Conservation (phyloP, 1,140 invertebrate genomes). For the Octopus sinensis region DNA sequence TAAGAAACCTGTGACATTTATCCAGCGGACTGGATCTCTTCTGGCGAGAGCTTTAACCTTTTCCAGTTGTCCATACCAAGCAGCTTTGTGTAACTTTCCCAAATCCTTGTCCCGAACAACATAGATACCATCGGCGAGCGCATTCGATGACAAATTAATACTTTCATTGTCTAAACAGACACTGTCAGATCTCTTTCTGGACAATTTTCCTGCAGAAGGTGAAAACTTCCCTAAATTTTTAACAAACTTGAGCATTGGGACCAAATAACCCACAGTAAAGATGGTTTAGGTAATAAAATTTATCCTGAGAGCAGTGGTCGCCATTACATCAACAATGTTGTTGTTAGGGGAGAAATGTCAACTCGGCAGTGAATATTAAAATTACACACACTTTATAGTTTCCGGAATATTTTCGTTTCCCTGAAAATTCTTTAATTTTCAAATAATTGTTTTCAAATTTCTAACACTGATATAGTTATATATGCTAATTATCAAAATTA, state of each 20-base stretch:
- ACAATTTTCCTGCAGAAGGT: conserved; percentile 22
- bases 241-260: conserved; percentile 42
- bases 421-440: too few relatives aligned
- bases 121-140: conserved; percentile 31
- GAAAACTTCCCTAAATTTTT: conserved; percentile 36
- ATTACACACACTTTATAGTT: too few relatives aligned
- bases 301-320: too few relatives aligned
- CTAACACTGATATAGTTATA: too few relatives aligned
- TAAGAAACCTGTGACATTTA: conserved; percentile 46
- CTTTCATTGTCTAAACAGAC: not conserved
- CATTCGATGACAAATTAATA: not conserved
- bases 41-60: conserved; percentile 49
- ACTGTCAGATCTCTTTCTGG: conserved; percentile 27
- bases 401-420: too few relatives aligned
- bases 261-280: too few relatives aligned
- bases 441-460: too few relatives aligned
- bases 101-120: conserved; percentile 47
- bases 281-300: too few relatives aligned
- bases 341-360: too few relatives aligned
- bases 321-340: too few relatives aligned
- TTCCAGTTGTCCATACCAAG: conserved; percentile 40
- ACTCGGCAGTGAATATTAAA: too few relatives aligned
- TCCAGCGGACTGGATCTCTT: conserved; percentile 45
- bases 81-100: conserved; percentile 48
- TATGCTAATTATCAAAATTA: too few relatives aligned